Conservation (phyloP, 2,113 vertebrate genomes). For the Caloenas nicobarica region DNA sequence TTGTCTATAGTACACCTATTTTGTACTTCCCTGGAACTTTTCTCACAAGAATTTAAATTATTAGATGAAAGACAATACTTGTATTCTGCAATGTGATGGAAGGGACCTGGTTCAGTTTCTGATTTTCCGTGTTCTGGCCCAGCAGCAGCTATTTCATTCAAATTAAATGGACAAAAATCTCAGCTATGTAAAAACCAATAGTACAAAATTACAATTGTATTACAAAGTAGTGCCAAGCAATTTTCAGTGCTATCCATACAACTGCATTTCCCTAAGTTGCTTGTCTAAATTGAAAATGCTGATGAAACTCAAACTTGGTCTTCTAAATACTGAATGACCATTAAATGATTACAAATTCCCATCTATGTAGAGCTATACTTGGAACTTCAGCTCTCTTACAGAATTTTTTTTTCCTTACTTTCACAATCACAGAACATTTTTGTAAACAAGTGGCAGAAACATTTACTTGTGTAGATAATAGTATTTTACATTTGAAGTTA, state of each 20-base stretch:
- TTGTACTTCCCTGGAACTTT: conserved; percentile 5
- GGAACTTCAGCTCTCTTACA: background rate
- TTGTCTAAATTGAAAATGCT: background rate
- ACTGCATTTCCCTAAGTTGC: background rate
- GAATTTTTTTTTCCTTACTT: background rate
- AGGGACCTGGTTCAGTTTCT: background rate
- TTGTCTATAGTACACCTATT: conserved; percentile 6
- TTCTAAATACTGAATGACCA: background rate
- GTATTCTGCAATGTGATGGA: background rate
- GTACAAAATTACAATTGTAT: background rate
- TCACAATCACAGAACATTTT: background rate
- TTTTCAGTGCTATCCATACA: background rate
- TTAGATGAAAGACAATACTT: conserved; percentile 16
- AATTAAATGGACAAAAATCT: background rate
- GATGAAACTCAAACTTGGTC: background rate
- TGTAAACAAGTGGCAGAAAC: background rate
- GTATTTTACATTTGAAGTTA: background rate
- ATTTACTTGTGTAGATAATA: background rate
- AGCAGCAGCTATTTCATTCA: conserved; percentile 1
- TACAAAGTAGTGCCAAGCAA: background rate
- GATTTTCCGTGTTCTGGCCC: background rate
- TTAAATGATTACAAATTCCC: background rate
- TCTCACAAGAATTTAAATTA: conserved; percentile 35
- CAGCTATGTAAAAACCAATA: background rate
- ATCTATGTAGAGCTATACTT: background rate